A percentile compares a stretch with the other conserved stretches of the same genome.
phyloP scores from a whole-genome alignment of 2,113 vertebrate genomes.

The Zosterops lateralis region DNA sequence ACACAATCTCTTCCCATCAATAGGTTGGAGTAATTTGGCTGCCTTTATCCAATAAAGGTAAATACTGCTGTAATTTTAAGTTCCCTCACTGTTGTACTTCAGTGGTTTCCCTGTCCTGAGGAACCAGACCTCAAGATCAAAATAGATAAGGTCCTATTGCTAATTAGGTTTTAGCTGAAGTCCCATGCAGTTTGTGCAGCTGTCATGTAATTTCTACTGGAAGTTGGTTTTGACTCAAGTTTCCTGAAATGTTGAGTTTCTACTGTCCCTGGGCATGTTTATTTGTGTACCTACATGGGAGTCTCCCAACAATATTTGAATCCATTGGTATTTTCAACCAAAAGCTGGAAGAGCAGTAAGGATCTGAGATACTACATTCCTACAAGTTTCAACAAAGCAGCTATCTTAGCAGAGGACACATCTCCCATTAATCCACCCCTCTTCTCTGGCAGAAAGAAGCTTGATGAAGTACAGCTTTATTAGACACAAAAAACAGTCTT shows the following conservation, averaged over 20 bases:
- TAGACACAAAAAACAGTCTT: neutral
- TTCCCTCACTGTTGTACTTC: neutral
- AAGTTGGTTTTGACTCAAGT: accelerated
- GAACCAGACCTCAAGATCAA: neutral
- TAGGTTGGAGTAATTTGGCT: neutral
- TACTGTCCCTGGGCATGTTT: accelerated
- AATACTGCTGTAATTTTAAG: neutral
- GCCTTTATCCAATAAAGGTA: neutral
- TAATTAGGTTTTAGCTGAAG: neutral
- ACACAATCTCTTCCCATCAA: neutral
- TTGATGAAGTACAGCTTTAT: neutral
- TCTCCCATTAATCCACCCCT: neutral
- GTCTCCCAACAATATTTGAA: neutral
- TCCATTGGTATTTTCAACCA: neutral
- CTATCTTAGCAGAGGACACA: neutral
- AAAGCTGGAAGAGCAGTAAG: neutral
- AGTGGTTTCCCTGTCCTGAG: neutral
- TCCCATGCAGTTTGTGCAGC: neutral
- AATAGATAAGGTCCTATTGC: neutral
- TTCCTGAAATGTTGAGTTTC: neutral
- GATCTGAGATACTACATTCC: neutral
- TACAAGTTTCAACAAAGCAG: neutral
- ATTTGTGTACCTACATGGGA: neutral
- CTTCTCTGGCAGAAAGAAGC: neutral
- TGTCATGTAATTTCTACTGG: neutral